Base-by-base conservation (phyloP, 2,888 invertebrate genomes). In the Cephus nigrinus region DNA sequence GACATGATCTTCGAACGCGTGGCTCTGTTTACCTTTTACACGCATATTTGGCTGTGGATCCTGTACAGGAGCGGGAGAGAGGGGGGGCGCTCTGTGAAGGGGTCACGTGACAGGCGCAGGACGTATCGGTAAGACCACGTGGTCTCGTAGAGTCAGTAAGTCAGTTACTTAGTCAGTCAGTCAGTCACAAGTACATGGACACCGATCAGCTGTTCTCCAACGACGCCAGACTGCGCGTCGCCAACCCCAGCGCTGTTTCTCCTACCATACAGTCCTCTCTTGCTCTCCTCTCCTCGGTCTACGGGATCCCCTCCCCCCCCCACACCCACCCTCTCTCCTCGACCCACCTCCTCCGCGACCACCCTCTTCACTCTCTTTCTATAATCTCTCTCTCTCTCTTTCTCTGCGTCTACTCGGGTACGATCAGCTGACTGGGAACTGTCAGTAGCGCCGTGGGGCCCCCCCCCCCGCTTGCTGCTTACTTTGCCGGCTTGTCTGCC, bases 381-480 rank as follows among this genome's bases (percentile, higher is more conserved):
- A 69, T 78, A 80, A 76, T 77, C 74, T 72, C 77, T 79, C 75
- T 77, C 69, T 73, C 73, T 73, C 78, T 74, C 86, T 84, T 83
- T 82, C 84, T 74, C 75, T 73, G 79, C 69, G 75, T 76, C 82
- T 68, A 75, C 77, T 78, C 80, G 80, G 86, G 86, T 84, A 87
- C 88, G 87, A 90, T 91, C 90, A 89, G 90, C 90, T 90, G 90
- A 90, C 88, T 88, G 86, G 81, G 86, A 89, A 89, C 87, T 87
- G 88, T 88, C 89, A 89, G 88, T 88, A 84, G 88, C 80, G 84
- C 85, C 84, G 84, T 87, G 86, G 84, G 83, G 82, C 83, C 83
- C 12, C 35, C 12, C 35, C 79, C 35, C 82, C 79, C 79, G 79
- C 71, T 40, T 40, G 40, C 40, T 40, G 40, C 40, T 40, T 40